A percentile compares a stretch with the other conserved stretches of the same genome.
These are phyloP conservation scores for Chironomus tepperi DNA, from an alignment of 1,140 invertebrate genomes.

Conservation along the genomic window DNA sequence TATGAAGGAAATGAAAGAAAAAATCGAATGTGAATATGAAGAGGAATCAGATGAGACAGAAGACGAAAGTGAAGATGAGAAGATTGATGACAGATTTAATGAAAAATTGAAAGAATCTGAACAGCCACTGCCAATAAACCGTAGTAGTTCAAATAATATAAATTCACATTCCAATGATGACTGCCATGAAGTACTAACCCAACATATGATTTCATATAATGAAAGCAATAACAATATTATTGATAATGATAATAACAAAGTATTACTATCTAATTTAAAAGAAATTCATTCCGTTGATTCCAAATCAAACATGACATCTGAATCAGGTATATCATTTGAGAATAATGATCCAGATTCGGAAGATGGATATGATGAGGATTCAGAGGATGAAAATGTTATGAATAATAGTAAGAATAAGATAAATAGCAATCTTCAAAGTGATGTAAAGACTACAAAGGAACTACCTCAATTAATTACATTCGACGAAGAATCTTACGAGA, in stretches of 20 bases:
- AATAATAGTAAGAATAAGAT: neutral
- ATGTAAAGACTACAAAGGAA: neutral
- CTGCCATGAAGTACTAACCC: conserved; percentile 16
- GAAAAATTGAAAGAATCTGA: no score
- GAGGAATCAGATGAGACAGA: neutral
- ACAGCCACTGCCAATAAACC: neutral
- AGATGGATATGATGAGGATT: conserved; percentile 15
- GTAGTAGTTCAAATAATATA: conserved; percentile 4
- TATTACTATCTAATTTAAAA: neutral
- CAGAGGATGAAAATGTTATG: neutral
- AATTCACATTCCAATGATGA: conserved; percentile 14
- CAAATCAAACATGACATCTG: conserved; percentile 17
- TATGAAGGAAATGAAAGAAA: neutral
- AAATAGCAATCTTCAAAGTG: neutral
- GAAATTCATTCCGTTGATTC: conserved; percentile 5
- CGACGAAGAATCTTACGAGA: no score
- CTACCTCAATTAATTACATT: no score
- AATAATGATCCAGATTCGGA: conserved; percentile 9
- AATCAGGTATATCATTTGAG: conserved; percentile 3
- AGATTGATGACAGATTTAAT: neutral
- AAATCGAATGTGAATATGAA: neutral
- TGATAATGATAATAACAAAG: conserved; percentile 10
- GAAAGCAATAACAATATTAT: neutral
- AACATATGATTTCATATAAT: neutral
- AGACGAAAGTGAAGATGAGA: neutral